These are phyloP conservation scores for Nephrotoma appendiculata DNA, from an alignment of 2,888 invertebrate genomes.

Conservation along the genomic window DNA sequence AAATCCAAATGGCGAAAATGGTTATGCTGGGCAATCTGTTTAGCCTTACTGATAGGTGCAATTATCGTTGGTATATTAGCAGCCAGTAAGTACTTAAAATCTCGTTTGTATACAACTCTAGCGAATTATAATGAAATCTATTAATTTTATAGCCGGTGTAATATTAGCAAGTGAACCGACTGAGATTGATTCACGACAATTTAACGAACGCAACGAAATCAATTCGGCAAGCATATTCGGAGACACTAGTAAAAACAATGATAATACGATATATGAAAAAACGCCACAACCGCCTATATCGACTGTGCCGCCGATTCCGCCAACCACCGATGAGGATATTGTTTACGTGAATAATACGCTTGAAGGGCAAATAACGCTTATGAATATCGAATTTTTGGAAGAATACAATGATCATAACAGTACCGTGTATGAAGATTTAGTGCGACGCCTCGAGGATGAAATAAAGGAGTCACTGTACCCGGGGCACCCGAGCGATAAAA, in stretches of 20 bases:
- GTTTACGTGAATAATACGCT: constrained; percentile 51
- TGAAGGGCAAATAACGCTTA: constrained; percentile 51
- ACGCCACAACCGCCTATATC: constrained; percentile 13
- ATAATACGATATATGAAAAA: constrained; percentile 7
- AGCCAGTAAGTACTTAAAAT: constrained; percentile 45
- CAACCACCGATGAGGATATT: constrained; percentile 34
- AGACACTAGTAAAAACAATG: constrained; percentile 9
- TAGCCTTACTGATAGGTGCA: constrained; percentile 46
- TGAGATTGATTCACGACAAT: constrained; percentile 40
- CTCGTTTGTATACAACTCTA: neutral
- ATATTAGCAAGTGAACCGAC: constrained; percentile 50
- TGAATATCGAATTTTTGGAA: constrained; percentile 46
- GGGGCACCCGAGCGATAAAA: constrained; percentile 35
- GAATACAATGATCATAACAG: constrained; percentile 45
- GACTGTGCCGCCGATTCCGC: constrained; percentile 15
- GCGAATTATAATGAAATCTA: neutral
- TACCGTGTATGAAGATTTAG: constrained; percentile 44
- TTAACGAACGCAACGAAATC: constrained; percentile 34
- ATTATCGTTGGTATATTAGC: constrained; percentile 58
- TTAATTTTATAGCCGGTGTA: constrained; percentile 41
- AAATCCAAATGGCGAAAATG: constrained; percentile 49
- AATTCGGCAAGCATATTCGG: constrained; percentile 34
- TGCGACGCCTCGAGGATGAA: constrained; percentile 41
- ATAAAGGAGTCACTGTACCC: constrained; percentile 36
- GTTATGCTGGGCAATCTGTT: constrained; percentile 53